These are phyloP conservation scores for Cerceris rybyensis DNA, from an alignment of 2,888 invertebrate genomes.

Conservation along the genomic window DNA sequence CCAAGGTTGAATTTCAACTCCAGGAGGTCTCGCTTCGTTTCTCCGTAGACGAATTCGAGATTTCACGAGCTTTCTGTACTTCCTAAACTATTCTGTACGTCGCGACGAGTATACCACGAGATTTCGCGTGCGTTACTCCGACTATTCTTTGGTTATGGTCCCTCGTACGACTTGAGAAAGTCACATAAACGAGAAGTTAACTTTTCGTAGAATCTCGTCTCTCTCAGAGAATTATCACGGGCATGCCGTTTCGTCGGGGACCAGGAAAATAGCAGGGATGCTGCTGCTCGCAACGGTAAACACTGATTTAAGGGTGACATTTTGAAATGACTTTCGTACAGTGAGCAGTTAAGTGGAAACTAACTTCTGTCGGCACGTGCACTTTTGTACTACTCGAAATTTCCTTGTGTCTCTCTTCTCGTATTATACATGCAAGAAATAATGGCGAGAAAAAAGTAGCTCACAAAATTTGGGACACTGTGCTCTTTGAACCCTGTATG, in stretches of 20 bases:
- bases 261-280: constrained; percentile 1
- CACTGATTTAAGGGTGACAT: constrained; percentile 25
- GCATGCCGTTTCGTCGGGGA: background rate
- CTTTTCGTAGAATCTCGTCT: constrained; percentile 20
- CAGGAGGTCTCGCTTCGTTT: too few species aligned
- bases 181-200: constrained; percentile 28
- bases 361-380: constrained; percentile 15
- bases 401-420: background rate
- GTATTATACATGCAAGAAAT: background rate
- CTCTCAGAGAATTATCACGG: constrained; percentile 26
- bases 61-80: too few species aligned
- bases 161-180: background rate
- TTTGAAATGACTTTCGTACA: constrained; percentile 33
- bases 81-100: too few species aligned
- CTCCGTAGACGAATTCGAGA: too few species aligned
- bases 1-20: too few species aligned
- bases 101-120: too few species aligned
- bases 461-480: too few species aligned
- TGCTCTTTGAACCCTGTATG: too few species aligned
- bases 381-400: background rate
- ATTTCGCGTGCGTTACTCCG: background rate
- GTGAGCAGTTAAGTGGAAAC: background rate
- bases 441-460: too few species aligned
- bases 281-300: constrained; percentile 14
- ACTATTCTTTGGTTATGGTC: constrained; percentile 1